Evolutionary conservation across 2,888 invertebrate genomes (phyloP), one percentile per base, ranked within the genome.

Genomic region (Nomada flava): DNA sequence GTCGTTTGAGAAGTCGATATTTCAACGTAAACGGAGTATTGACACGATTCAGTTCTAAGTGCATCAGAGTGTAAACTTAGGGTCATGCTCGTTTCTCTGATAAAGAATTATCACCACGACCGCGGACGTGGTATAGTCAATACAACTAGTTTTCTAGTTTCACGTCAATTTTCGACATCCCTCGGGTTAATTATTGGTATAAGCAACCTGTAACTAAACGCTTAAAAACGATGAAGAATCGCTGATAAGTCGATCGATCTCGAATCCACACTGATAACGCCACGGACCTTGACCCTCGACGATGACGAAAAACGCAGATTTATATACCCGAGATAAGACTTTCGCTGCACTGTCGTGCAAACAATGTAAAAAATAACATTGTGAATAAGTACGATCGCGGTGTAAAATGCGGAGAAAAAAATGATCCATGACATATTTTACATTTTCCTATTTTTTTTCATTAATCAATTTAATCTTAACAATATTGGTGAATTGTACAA

Each of bases 211-310:
- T 55, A 13, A 2, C 20, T 26, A 60, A 1, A 0, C 1, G 18
- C 36, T 15, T 9, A 11, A 13, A n/a, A 23, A 29, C 50, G 81
- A 81, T 77, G 73, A 26, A 9, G 70, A 29, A 82, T 80, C 62
- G 52, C 42, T 20, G 83, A 83, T 82, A 80, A 76, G 18, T 7
- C 11, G 50, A 75, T 84, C 52, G 75, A 80, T 82, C 23, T 10
- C 65, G 15, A 59, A 72, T 63, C 47, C 3, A 29, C 20, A 42
- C 0, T 42, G 79, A 84, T 83, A 84, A 71, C 15, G 18, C 5
- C 11, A 4, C 63, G 84, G 63, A 77, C 71, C 82, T 86, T 86
- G 86, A 78, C 82, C 79, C 50, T 64, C 44, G 26, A 9, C 42
- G 55, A 36, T 7, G 42, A 57, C 55, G 42, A 71, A 59, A 2